Evolutionary conservation across 1,140 invertebrate genomes (phyloP), one percentile per base, ranked within the genome.

Genomic region (Drosophila pseudoananassae): DNA sequence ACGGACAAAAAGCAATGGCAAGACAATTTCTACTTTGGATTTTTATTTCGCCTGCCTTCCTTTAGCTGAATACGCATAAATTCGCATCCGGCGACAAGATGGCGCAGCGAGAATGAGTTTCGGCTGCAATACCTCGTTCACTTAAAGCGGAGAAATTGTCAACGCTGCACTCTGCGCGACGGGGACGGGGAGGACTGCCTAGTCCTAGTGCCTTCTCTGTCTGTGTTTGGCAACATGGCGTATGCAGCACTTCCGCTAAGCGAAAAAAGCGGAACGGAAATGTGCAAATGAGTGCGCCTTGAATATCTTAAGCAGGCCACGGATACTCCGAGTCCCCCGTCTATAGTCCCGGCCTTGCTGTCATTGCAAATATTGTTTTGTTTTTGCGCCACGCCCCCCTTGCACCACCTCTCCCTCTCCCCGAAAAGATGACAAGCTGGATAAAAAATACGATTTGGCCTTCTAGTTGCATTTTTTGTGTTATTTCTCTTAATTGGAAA

Each of bases 41-140:
- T 46, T 17, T 20, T 59, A 10, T 47, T 27, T 49, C 25, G 36
- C 40, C 40, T 17, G 45, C 45, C 17, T 58, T 56, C 38, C 58
- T 63, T 66, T 36, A 77, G 81, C 81, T 84, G 81, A 84, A 84
- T 84, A 84, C 81, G 81, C 81, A 84, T 84, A 84, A 84, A 84
- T 84, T 84, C 81, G 71, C 81, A 84, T 84, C 81, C 81, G 81
- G 81, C 81, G 81, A 85, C 81, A 84, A 85, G 76, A 73, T 84
- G 81, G 76, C 73, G 80, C 66, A 69, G 15, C 58, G 60, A 36
- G 38, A 77, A 60, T 59, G 68, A 49, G 52, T 57, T 45, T 45
- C 51, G 51, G 27, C 43, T 51, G 63, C 43, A 33, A 36, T 81
- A 82, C 78, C 78, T 43, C 53, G 50, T 65, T 56, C 65, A 77